phyloP scores from a whole-genome alignment of 2,888 invertebrate species.

The Chrysolina oricalcia region DNA sequence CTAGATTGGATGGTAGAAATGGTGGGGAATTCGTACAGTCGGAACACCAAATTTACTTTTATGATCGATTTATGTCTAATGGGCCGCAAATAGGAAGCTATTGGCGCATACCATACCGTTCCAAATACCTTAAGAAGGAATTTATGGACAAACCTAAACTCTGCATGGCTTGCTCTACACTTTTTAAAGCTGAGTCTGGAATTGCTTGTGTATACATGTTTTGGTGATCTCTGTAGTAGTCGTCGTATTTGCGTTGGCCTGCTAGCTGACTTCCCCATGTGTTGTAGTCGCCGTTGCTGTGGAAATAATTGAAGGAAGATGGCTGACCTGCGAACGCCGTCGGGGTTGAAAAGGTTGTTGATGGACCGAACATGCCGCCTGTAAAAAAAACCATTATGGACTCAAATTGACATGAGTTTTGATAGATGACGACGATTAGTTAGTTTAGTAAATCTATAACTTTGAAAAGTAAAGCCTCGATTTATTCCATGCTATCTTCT shows the following conservation, averaged over 20 bases:
- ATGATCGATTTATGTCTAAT: too few species aligned
- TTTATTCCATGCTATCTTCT: too few species aligned
- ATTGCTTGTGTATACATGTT: conserved; percentile 71
- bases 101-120: too few species aligned
- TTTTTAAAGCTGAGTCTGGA: conserved; percentile 76
- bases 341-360: conserved; percentile 79
- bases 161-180: conserved; percentile 89
- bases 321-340: conserved; percentile 84
- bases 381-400: conserved; percentile 60
- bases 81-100: too few species aligned
- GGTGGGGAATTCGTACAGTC: too few species aligned
- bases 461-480: too few species aligned
- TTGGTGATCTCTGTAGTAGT: conserved; percentile 78
- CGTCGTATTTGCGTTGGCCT: conserved; percentile 83
- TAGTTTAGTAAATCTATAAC: not conserved
- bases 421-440: not conserved
- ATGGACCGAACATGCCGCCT: conserved; percentile 80
- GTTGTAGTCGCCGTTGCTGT: conserved; percentile 89
- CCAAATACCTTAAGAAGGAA: too few species aligned
- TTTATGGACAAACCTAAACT: conserved; percentile 72
- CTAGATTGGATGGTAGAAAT: too few species aligned
- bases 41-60: too few species aligned
- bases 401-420: too few species aligned
- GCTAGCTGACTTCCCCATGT: conserved; percentile 83
- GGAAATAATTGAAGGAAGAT: conserved; percentile 87